Percentiles rank a stretch among this genome's conserved stretches.
phyloP scores from a whole-genome alignment of 2,888 invertebrate genomes.

The Entomobrya multifasciata region DNA sequence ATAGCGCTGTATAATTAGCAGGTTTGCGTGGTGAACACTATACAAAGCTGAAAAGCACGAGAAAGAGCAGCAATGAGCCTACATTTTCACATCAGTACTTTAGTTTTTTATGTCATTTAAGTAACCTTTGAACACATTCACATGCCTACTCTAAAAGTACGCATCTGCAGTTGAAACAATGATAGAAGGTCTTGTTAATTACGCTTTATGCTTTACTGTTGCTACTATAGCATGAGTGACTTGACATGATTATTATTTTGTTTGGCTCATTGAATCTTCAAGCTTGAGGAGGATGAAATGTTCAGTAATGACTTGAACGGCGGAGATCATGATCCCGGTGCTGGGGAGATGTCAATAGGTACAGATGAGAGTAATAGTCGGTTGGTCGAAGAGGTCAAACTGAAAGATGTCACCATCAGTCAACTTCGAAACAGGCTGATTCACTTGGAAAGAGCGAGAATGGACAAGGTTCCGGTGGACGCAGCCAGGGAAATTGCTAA shows the following conservation, averaged over 20 bases:
- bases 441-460: constrained; percentile 80
- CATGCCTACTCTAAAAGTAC: too few relatives aligned
- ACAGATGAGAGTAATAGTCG: constrained; percentile 75
- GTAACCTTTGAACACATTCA: too few relatives aligned
- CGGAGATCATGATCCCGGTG: constrained; percentile 66
- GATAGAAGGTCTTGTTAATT: not conserved
- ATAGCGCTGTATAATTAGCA: too few relatives aligned
- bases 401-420: constrained; percentile 80
- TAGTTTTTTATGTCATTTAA: too few relatives aligned
- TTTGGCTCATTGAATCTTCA: constrained; percentile 8
- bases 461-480: constrained; percentile 80
- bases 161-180: not conserved
- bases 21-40: too few relatives aligned
- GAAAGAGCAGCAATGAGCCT: too few relatives aligned
- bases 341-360: constrained; percentile 75
- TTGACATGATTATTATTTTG: constrained; percentile 5
- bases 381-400: constrained; percentile 77
- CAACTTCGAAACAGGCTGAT: constrained; percentile 80
- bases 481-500: constrained; percentile 80
- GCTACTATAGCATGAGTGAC: not conserved
- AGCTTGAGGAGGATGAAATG: constrained; percentile 77
- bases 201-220: not conserved
- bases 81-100: too few relatives aligned
- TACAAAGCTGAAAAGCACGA: too few relatives aligned
- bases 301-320: constrained; percentile 75